Evolutionary conservation across 2,113 vertebrate species (phyloP).

Genomic region (Oreotragus oreotragus): DNA sequence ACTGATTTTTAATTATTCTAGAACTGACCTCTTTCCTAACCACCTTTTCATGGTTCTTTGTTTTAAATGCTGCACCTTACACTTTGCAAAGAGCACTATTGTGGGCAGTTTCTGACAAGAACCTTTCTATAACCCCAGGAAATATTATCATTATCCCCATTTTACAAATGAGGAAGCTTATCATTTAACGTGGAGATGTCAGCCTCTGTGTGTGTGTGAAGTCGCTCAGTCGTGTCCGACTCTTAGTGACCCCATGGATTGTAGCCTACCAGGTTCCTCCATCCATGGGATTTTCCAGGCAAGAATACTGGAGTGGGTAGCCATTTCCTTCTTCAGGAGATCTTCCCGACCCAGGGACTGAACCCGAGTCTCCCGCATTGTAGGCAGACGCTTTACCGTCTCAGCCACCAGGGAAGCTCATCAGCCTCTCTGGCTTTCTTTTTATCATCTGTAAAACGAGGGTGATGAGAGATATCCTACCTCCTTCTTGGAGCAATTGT

Average conservation of each 20-base stretch:
- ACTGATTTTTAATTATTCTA: constrained; percentile 20
- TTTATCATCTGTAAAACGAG: constrained; percentile 7
- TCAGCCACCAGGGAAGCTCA: too few relatives aligned
- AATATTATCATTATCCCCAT: background rate
- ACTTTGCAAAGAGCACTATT: background rate
- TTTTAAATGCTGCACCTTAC: background rate
- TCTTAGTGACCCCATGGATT: too few relatives aligned
- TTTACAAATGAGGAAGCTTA: background rate
- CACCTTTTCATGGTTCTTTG: background rate
- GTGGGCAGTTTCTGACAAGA: background rate
- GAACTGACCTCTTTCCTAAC: background rate
- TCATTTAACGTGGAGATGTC: background rate
- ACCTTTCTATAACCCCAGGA: background rate
- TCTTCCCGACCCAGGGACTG: too few relatives aligned
- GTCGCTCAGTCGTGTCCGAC: too few relatives aligned
- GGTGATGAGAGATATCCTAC: background rate
- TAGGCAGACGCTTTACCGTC: too few relatives aligned
- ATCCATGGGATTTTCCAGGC: too few relatives aligned
- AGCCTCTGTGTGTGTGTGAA: background rate
- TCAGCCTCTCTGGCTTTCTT: constrained; percentile 7
- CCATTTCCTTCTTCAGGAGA: too few relatives aligned
- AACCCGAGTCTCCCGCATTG: too few relatives aligned
- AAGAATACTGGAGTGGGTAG: too few relatives aligned
- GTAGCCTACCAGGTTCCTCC: too few relatives aligned
- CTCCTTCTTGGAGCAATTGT: background rate